Base-by-base conservation (phyloP, 2,888 invertebrate genomes). In the Dasysyrphus albostriatus region DNA sequence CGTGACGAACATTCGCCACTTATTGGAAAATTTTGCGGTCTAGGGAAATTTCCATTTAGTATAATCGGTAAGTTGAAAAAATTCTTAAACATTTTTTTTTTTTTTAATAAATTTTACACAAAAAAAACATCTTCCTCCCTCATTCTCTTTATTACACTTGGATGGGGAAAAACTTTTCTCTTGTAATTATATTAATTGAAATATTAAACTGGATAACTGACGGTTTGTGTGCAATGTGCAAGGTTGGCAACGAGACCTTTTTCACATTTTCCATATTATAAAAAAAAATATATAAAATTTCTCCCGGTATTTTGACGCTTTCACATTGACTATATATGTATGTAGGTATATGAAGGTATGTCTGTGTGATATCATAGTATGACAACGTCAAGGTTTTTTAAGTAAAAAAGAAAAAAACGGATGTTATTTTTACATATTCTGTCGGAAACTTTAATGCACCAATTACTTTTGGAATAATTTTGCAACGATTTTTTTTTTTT, bases 1-100 rank as follows among this genome's bases (percentile, higher is more conserved):
- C 96, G 97, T 89, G 96, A 97, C 91, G 97, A 97, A 89, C 96
- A 96, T 59, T 96, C 97, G 14, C 96, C 97, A 0, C 95, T 97
- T 59, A 98, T 98, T 89, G 98, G 98, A 6, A 97, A 97, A 7
- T 97, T 98, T 91, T 98, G 98, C 91, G 97, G 97, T 2, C 96
- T 98, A 95, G 98, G 98, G 61, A 98, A 98, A 93, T 98, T 98
- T 90, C 98, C 98, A 0, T 97, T 97, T 93, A 97, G 97, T 90
- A 98, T 98, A 91, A 98, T 98, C 89, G 98, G 93, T 93, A 90
- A 91, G 92, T 89, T 42, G 24, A 74, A n/a, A 80, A n/a, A 70
- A 54, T 56, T 72, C 9, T 63, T 39, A 29, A 32, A 39, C 34
- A 2, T 61, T 39, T 49, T 24, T 59, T 58, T n/a, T 24, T 32